These are phyloP conservation scores for Grantiella picta DNA, from an alignment of 2,113 vertebrate genomes.

Conservation along the genomic window DNA sequence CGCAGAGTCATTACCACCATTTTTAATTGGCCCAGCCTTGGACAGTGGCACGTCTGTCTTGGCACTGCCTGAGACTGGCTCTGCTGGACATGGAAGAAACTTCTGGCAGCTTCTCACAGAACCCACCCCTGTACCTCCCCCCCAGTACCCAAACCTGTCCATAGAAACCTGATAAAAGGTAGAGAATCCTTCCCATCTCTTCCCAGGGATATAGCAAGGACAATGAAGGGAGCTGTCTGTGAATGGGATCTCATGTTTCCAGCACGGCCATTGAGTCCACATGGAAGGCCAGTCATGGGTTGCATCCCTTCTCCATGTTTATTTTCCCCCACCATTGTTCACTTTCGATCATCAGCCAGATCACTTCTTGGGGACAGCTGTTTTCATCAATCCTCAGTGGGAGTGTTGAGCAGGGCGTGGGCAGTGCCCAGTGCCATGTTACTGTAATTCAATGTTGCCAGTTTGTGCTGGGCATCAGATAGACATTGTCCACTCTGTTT, in stretches of 20 bases:
- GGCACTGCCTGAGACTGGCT: background rate
- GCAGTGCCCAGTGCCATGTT: background rate
- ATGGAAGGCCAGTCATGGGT: background rate
- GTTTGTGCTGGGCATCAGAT: background rate
- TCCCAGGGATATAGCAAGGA: background rate
- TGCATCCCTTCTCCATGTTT: background rate
- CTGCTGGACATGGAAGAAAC: background rate
- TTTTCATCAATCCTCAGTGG: background rate
- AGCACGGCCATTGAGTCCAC: background rate
- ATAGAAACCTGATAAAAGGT: background rate
- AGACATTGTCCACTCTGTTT: background rate
- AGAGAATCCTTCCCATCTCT: background rate
- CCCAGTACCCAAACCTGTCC: background rate
- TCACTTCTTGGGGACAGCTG: background rate
- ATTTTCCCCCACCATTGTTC: background rate
- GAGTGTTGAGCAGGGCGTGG: background rate
- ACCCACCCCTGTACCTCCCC: no score
- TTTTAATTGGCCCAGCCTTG: background rate
- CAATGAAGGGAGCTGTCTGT: background rate
- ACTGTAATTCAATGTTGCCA: background rate
- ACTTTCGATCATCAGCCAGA: background rate
- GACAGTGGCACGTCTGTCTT: rapidly evolving
- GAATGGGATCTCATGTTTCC: background rate
- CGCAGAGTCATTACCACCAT: background rate
- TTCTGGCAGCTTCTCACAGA: background rate